Percentiles rank a stretch among this genome's conserved stretches.
Evolutionary conservation across 1,140 invertebrate genomes (phyloP).

Genomic region (Solenopsis invicta): DNA sequence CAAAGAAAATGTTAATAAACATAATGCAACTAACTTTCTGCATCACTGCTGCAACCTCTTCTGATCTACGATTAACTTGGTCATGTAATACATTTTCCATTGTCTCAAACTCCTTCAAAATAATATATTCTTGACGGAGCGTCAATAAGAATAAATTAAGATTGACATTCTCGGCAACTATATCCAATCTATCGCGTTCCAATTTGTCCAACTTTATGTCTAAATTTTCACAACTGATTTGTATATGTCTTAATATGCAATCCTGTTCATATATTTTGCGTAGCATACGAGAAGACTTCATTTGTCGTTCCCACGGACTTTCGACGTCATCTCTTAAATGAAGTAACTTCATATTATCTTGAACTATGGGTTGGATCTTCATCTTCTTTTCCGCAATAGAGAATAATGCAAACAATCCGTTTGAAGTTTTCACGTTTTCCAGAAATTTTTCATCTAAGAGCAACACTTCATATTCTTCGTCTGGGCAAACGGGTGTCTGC

Average conservation of each 20-base stretch:
- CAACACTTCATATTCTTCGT: slow-evolving; percentile 83
- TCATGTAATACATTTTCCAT: slow-evolving; percentile 89
- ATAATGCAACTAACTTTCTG: slow-evolving; percentile 44
- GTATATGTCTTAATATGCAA: slow-evolving; percentile 88
- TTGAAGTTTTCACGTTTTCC: neutral
- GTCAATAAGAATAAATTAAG: slow-evolving; percentile 90
- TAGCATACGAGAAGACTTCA: slow-evolving; percentile 79
- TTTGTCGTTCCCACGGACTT: slow-evolving; percentile 81
- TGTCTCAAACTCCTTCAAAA: slow-evolving; percentile 92
- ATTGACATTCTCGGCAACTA: slow-evolving; percentile 89
- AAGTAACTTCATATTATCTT: slow-evolving; percentile 34
- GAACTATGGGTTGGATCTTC: neutral
- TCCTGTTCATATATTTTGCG: slow-evolving; percentile 89
- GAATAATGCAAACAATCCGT: neutral
- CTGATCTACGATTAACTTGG: slow-evolving; percentile 85
- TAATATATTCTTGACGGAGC: slow-evolving; percentile 92
- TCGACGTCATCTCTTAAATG: slow-evolving; percentile 67
- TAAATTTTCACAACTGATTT: slow-evolving; percentile 88
- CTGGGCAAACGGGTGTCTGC: slow-evolving; percentile 49
- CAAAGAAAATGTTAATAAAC: neutral
- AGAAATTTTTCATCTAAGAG: slow-evolving; percentile 71
- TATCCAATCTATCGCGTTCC: slow-evolving; percentile 88
- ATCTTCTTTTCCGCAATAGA: slow-evolving; percentile 30
- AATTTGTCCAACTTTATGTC: slow-evolving; percentile 90
- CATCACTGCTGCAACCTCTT: slow-evolving; percentile 76